Conservation (phyloP, 2,888 invertebrate genomes). For the Spilarctia lutea region DNA sequence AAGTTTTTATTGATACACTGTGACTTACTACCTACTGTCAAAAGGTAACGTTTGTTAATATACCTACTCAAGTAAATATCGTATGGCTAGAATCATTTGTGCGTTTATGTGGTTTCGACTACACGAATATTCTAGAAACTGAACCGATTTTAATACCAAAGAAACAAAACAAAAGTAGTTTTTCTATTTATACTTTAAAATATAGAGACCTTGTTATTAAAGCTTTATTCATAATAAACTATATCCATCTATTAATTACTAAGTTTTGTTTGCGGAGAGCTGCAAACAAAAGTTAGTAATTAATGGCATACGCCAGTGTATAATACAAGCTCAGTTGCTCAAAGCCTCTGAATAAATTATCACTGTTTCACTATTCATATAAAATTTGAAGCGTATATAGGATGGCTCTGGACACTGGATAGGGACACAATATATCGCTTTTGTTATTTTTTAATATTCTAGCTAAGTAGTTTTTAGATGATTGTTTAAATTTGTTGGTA, state of each 20-base stretch:
- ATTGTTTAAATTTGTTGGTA: too few species aligned
- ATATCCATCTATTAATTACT: constrained; percentile 4
- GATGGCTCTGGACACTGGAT: background rate
- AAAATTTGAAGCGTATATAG: background rate
- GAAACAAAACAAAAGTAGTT: background rate
- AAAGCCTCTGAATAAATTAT: constrained; percentile 15
- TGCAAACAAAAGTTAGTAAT: constrained; percentile 13
- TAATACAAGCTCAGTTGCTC: constrained; percentile 16
- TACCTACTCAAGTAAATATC: background rate
- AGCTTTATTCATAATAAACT: background rate
- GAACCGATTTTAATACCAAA: background rate
- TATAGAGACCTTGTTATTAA: background rate
- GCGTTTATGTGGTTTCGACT: background rate
- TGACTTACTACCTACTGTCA: too few species aligned
- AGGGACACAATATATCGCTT: background rate
- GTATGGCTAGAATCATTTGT: background rate
- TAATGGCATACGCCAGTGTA: constrained; percentile 11
- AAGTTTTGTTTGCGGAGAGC: constrained; percentile 9
- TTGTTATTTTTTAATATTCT: too few species aligned
- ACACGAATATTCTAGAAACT: background rate
- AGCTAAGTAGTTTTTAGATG: too few species aligned
- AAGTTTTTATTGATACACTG: too few species aligned
- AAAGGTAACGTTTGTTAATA: too few species aligned
- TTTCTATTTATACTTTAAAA: background rate
- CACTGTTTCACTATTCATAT: constrained; percentile 1